Evolutionary conservation across 2,888 invertebrate genomes (phyloP), one percentile per base, ranked within the genome.

Genomic region (Chymomyza amoena): DNA sequence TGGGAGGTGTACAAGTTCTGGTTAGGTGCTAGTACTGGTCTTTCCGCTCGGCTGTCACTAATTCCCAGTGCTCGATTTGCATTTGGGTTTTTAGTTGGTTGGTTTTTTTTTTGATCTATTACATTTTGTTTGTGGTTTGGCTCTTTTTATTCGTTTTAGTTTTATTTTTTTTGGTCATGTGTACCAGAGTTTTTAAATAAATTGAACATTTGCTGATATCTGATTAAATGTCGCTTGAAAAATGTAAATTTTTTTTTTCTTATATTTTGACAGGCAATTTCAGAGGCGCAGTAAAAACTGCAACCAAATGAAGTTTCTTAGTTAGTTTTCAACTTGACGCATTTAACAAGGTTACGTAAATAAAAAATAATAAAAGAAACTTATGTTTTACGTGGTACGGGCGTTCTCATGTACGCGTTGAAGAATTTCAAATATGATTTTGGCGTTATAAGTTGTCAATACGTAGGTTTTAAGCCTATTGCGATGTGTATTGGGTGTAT

Each of bases 181-280:
- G 80, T 68, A 64, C 51, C 32, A 68, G 64, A 61, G 73, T 77
- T 80, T 70, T 73, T 73, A 81, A 79, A 84, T 84, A 80, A 84
- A 82, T 87, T 81, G 87, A 87, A 83, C 85, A 79, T 73, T 83
- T 76, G 70, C 75, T 87, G 79, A 87, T 84, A 87, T 87, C 87
- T 82, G 84, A 84, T 84, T 80, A 87, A 80, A 77, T 76, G 82
- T 86, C 57, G 25, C 9, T 57, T 9, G 57, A 28, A 57, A 57
- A 57, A 25, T 57, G 57, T 10, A 1, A 5, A 13, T 45, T 45
- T 45, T 45, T 45, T 45, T 45, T 45, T 39, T 39, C 1, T 4
- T 39, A 5, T 39, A 39, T 9, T 39, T 45, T 45, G 39, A 6
- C 36, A 7, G 36, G 36, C 36, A 36, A 36, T 36, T 36, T 36